Percentiles rank a stretch among this genome's conserved stretches.
phyloP scores from a whole-genome alignment of 2,113 vertebrate genomes.

The Boleophthalmus pectinirostris region DNA sequence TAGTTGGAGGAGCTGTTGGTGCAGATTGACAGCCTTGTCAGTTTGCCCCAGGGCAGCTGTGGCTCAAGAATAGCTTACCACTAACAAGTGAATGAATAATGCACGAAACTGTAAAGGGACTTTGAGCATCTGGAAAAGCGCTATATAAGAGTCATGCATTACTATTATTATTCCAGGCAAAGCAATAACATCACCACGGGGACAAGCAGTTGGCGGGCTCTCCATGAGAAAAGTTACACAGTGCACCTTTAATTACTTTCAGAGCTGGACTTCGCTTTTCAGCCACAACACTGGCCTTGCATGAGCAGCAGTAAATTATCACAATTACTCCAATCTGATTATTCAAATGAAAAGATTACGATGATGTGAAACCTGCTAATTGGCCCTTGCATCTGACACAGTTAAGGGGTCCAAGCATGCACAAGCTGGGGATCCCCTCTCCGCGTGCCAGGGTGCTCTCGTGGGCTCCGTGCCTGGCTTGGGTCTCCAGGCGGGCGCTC shows the following conservation, averaged over 20 bases:
- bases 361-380: constrained; percentile 77
- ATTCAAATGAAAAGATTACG: constrained; percentile 74
- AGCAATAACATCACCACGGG: no score
- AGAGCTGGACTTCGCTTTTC: constrained; percentile 14
- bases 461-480: constrained; percentile 64
- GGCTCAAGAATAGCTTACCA: no score
- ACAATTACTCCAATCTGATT: constrained; percentile 70
- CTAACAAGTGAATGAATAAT: no score
- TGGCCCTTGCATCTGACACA: constrained; percentile 57
- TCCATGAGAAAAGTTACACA: no score
- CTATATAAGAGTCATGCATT: no score
- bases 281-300: constrained; percentile 40
- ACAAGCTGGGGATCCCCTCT: constrained; percentile 40
- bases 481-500: constrained; percentile 51
- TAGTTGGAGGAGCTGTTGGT: no score
- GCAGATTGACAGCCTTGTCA: no score
- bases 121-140: no score
- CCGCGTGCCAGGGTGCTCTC: constrained; percentile 54
- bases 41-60: no score
- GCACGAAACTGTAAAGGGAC: no score
- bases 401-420: constrained; percentile 27
- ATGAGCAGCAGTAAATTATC: constrained; percentile 57
- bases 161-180: no score
- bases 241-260: not conserved
- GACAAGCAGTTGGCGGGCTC: no score